These are phyloP conservation scores for Tetramorium alpestre DNA, from an alignment of 1,140 invertebrate species.

Conservation along the genomic window DNA sequence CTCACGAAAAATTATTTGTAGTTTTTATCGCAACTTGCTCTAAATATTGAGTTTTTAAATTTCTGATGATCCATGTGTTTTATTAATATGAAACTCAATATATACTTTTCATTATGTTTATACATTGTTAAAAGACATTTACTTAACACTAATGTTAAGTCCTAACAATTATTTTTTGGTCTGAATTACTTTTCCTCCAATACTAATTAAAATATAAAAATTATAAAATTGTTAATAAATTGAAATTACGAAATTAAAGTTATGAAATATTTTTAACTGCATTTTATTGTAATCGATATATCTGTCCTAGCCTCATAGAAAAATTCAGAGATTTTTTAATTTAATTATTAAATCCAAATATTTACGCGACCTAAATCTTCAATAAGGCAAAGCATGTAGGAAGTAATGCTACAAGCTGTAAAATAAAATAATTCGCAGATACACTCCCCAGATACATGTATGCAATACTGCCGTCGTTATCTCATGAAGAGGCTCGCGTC, in stretches of 20 bases:
- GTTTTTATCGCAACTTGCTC: not conserved
- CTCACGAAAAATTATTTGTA: not conserved
- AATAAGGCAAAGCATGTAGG: conserved; percentile 9
- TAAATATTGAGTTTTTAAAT: not conserved
- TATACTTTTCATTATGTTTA: not conserved
- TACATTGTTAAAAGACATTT: not conserved
- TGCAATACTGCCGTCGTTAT: conserved; percentile 37
- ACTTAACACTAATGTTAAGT: not conserved
- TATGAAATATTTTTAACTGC: not conserved
- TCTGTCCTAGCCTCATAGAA: not conserved
- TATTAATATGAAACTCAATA: not conserved
- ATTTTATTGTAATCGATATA: not conserved
- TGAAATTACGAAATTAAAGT: not conserved
- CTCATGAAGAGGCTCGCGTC: conserved; percentile 22
- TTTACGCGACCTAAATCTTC: not conserved
- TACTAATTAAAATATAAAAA: not conserved
- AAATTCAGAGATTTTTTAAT: not conserved
- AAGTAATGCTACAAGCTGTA: conserved; percentile 1
- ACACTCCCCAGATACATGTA: conserved; percentile 11
- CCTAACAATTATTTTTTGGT: not conserved
- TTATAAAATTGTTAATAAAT: not conserved
- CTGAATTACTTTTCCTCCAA: not conserved
- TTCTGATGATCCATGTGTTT: not conserved
- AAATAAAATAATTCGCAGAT: conserved; percentile 18
- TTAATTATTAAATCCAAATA: conserved; percentile 6